Evolutionary conservation across 2,888 invertebrate genomes (phyloP), one percentile per base, ranked within the genome.

Genomic region (Myathropa florea): DNA sequence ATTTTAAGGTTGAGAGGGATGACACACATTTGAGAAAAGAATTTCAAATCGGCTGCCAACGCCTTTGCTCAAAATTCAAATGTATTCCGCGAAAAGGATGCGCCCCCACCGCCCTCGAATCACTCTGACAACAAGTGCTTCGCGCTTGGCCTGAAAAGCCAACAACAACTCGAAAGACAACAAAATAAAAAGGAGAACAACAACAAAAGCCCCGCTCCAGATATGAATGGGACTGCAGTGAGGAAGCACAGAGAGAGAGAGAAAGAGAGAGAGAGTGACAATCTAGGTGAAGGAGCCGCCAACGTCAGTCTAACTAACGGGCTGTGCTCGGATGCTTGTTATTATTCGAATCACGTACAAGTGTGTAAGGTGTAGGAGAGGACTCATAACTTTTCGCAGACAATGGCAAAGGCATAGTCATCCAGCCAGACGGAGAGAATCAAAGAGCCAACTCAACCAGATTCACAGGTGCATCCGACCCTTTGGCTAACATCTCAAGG

Each of bases 261-360:
- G 33, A 12, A 33, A 9, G 9, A 10, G 3, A 12, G 12, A 30
- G 30, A 30, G 30, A 30, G 36, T 36, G 28, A 7, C 55, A 71
- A 77, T 77, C 26, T 71, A 67, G 77, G 77, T 82, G 59, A 82
- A 82, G 82, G 55, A 60, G 82, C 23, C 39, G 23, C 18, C 65
- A 24, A 55, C 60, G 60, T 76, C 33, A 64, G 61, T 30, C 33
- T 28, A 36, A 61, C 68, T 78, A 67, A 72, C 67, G 55, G 68
- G 59, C 39, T 68, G 55, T 75, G 65, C 36, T 67, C 70, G n/a
- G n/a, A n/a, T n/a, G 33, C 65, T 72, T 55, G 61, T 73, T 46
- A 78, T 68, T 78, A 78, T 83, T 73, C 79, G 53, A 73, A 78
- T 78, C 83, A 83, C 83, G 83, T 83, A 46, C 46, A 6, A 46